Evolutionary conservation across 2,797 vertebrate genomes (phyloP).

Genomic region (Brachyalestes nurse): DNA sequence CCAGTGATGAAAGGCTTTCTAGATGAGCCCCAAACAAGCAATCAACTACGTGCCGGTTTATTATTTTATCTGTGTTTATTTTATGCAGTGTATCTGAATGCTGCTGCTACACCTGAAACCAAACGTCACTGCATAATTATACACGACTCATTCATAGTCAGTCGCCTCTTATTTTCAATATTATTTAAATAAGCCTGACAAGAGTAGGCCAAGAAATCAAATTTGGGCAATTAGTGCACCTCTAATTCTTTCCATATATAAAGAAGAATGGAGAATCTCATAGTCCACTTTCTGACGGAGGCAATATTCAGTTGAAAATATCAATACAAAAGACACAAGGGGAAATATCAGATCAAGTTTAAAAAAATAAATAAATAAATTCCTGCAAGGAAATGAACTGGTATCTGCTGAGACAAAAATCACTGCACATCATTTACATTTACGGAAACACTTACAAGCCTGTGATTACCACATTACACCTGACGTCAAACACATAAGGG

Average conservation of each 20-base stretch:
- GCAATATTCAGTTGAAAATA: not conserved
- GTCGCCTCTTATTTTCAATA: no score
- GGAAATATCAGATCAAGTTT: conserved; percentile 33
- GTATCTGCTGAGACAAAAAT: conserved; percentile 43
- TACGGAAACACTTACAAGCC: conserved; percentile 14
- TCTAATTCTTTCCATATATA: not conserved
- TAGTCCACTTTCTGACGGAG: not conserved
- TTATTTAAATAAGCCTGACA: no score
- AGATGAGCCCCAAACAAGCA: no score
- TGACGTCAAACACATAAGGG: not conserved
- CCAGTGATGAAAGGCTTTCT: not conserved
- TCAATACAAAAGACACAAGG: conserved; percentile 10
- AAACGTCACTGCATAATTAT: no score
- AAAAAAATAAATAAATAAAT: not conserved
- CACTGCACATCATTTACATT: conserved; percentile 31
- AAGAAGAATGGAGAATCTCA: not conserved
- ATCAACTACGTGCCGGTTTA: no score
- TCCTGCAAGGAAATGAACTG: conserved; percentile 20
- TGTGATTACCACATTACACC: conserved; percentile 14
- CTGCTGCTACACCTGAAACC: no score
- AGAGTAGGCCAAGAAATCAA: no score
- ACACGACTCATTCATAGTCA: no score
- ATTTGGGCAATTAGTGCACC: not conserved
- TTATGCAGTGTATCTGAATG: no score
- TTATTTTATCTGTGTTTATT: no score